These are phyloP conservation scores for Drosophila meridionalis DNA, from an alignment of 2,888 invertebrate genomes.

Conservation along the genomic window DNA sequence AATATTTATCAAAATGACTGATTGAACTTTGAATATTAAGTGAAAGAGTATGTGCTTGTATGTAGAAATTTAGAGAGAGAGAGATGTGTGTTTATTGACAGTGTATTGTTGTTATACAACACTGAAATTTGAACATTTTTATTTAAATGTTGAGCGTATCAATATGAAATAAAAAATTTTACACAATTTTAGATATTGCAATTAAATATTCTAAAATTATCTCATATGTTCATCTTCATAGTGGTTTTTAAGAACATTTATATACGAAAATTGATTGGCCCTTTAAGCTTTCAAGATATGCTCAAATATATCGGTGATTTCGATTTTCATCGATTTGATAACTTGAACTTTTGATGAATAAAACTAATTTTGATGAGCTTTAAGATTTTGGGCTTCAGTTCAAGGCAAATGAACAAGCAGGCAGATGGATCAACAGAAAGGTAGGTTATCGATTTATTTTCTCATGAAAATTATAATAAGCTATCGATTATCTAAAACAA, in stretches of 20 bases:
- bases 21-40: constrained; percentile 1
- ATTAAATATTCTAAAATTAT: too few relatives aligned
- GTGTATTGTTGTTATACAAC: too few relatives aligned
- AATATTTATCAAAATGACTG: neutral
- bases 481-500: neutral
- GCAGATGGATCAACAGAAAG: too few relatives aligned
- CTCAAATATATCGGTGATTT: too few relatives aligned
- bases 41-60: neutral
- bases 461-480: neutral
- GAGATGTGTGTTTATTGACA: neutral
- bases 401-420: neutral
- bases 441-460: too few relatives aligned
- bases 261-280: too few relatives aligned
- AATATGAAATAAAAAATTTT: neutral
- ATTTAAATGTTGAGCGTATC: neutral
- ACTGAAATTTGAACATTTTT: too few relatives aligned
- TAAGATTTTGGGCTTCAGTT: neutral
- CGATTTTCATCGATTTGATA: too few relatives aligned
- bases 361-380: neutral
- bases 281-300: too few relatives aligned
- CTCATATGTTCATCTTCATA: too few relatives aligned
- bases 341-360: neutral
- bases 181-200: too few relatives aligned
- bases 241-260: too few relatives aligned
- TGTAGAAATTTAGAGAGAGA: neutral